Evolutionary conservation across 2,113 vertebrate species (phyloP), one percentile per base, ranked within the genome.

Genomic region (Ranitomeya imitator): DNA sequence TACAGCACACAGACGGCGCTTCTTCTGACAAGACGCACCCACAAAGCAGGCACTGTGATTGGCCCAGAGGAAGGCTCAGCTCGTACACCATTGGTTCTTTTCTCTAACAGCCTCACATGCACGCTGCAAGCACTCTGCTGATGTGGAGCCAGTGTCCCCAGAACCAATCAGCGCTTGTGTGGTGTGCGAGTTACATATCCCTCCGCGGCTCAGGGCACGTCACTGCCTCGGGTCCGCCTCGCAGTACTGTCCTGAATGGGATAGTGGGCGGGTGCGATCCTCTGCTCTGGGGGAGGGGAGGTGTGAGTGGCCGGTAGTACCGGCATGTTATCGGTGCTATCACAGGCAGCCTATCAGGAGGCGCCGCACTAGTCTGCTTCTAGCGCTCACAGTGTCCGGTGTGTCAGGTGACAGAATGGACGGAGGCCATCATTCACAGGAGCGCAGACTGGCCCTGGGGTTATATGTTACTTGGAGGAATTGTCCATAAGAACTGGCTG

Each of bases 61-160:
- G 80, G 87, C 59, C 54, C 59, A 63, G 69, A 82, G 16, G 69
- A 23, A 51, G 16, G 21, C 19, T 31, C 19, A 21, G 59, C 80
- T 54, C 18, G 6, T 3, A 8, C 37, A 31, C 78, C 7, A 89
- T 85, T 91, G 90, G 86, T 1, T 54, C 0, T 0, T 1, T 0
- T 0, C 0, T 0, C 55, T 61, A 86, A 74, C 69, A 88, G 93
- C 91, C 90, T 90, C 90, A 55, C n/a, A 12, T 54, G 6, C 18
- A 61, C 4, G 37, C 0, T 80, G 90, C 26, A 88, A 91, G 91
- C 57, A 5, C 94, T 97, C 94, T 93, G 95, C 96, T 94, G 97
- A 98, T 97, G 94, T 97, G 96, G 92, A 90, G 86, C 95, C 96
- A 98, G 96, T 2, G 14, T 6, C 0, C 4, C 0, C 0, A 14